Base-by-base conservation (phyloP, 2,888 invertebrate species). In the Eristalis tenax region DNA sequence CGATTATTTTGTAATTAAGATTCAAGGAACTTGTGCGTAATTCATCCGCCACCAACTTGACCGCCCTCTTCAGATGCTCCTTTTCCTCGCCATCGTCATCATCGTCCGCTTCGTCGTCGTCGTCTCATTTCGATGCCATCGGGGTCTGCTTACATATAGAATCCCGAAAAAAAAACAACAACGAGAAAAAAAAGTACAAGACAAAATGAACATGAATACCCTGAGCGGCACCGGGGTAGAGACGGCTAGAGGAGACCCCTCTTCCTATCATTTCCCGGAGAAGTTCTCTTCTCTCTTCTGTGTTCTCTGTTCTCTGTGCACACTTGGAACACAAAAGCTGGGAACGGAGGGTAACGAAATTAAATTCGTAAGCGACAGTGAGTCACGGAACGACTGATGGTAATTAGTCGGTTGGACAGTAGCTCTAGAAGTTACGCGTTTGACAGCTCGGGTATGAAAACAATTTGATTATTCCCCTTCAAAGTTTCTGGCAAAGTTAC, bases 1-100 rank as follows among this genome's bases (percentile, higher is more conserved):
- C 87, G 87, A 87, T 87, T 87, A 87, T 87, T 87, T 87, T 87
- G 87, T 87, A 87, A 87, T 87, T 87, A 87, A 87, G 87, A 87
- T 87, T 87, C 87, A 87, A 80, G 83, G 79, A 87, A 83, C 83
- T 87, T 87, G 87, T 87, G 87, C 83, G 87, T 87, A 87, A 87
- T 87, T 87, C 80, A 87, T 87, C 83, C 83, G 73, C 83, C 79
- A 83, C 87, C 83, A 83, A 79, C 79, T 87, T 79, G 43, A 73
- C 83, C 87, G 83, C 80, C 87, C 83, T 80, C 83, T 76, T 79
- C 73, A 57, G 70, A 56, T 73, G 66, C 70, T 65, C 76, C 57
- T 38, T 13, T 8, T 10, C 4, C 50, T 5, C 18, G 15, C n/a
- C 50, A 8, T 50, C 50, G 18, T 50, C 50, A 50, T 50, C 50